phyloP scores from a whole-genome alignment of 1,140 invertebrate species.

The Euglossa dilemma region DNA sequence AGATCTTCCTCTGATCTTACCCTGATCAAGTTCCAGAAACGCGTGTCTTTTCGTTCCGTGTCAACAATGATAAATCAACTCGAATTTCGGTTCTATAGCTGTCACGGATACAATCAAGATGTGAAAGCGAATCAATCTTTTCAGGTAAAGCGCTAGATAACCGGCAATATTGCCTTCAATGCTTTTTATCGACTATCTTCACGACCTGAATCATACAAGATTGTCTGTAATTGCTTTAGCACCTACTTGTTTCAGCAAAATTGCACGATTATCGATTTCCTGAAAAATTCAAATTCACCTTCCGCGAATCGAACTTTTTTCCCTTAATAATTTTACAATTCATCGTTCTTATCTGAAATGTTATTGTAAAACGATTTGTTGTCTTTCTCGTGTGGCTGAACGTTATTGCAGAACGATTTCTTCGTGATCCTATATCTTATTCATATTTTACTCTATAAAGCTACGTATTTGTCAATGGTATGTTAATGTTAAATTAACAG shows the following conservation, averaged over 20 bases:
- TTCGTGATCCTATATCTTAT: too few species aligned
- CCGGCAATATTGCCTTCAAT: not conserved
- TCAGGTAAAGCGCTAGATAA: conserved; percentile 5
- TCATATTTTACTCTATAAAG: not conserved
- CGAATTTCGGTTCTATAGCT: not conserved
- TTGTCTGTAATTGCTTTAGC: not conserved
- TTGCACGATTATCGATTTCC: not conserved
- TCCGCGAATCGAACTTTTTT: not conserved
- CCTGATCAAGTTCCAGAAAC: conserved; percentile 33
- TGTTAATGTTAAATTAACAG: too few species aligned
- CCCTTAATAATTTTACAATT: not conserved
- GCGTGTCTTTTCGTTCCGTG: conserved; percentile 1
- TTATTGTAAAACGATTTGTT: not conserved
- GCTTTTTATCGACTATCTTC: not conserved
- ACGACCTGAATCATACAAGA: conserved; percentile 7
- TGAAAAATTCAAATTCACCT: not conserved
- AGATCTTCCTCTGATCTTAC: conserved; percentile 8
- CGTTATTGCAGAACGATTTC: not conserved
- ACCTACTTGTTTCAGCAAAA: not conserved
- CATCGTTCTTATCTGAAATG: not conserved
- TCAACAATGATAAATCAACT: conserved; percentile 53
- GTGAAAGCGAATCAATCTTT: conserved; percentile 36
- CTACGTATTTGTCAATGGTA: not conserved
- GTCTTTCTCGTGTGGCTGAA: too few species aligned
- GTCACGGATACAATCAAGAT: conserved; percentile 11